Evolutionary conservation across 2,797 vertebrate genomes (phyloP).

Genomic region (Pseudochirops corinnae): DNA sequence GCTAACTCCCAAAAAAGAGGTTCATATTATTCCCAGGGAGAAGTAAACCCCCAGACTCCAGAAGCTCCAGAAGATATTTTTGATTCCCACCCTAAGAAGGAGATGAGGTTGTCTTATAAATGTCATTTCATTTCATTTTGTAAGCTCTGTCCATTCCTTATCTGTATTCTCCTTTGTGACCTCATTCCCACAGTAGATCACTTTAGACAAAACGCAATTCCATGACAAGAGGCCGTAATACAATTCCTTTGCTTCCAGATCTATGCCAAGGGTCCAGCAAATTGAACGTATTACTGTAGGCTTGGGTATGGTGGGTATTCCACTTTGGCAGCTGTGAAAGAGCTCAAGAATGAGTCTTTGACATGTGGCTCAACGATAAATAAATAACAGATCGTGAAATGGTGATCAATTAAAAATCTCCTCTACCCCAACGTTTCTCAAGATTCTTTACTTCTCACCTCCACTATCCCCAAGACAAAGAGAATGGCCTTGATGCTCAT

Average conservation of each 20-base stretch:
- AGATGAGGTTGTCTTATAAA: accelerated
- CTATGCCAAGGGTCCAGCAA: neutral
- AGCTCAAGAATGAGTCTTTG: neutral
- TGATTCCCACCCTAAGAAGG: neutral
- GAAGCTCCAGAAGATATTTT: neutral
- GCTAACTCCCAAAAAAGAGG: neutral
- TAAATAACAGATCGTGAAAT: neutral
- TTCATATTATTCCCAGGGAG: neutral
- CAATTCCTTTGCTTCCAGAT: neutral
- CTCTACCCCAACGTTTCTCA: neutral
- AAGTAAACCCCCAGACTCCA: neutral
- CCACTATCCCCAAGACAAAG: neutral
- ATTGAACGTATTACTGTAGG: neutral
- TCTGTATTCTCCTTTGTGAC: neutral
- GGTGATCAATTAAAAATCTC: neutral
- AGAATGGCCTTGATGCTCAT: neutral
- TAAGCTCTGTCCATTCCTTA: neutral
- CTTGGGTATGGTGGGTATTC: neutral
- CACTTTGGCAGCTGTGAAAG: neutral
- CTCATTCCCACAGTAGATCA: neutral
- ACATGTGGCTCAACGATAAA: neutral
- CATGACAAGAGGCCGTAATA: neutral
- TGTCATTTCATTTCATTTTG: no score
- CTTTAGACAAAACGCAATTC: neutral
- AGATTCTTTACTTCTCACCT: neutral